These are phyloP conservation scores for Ormyrus pomaceus DNA, from an alignment of 2,888 invertebrate species.

Conservation along the genomic window DNA sequence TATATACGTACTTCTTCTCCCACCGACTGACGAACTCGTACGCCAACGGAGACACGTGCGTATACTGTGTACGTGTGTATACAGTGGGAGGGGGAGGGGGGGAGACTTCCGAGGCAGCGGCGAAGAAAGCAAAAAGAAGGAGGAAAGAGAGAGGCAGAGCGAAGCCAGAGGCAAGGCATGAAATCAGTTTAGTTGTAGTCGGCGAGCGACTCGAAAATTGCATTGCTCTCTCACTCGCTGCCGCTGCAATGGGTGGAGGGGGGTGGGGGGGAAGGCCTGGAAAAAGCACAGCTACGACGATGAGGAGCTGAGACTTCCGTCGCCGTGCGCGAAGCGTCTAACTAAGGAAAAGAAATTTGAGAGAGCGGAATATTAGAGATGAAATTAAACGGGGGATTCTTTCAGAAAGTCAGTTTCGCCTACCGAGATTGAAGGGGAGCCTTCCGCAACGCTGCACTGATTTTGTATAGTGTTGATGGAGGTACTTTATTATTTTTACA, in stretches of 20 bases:
- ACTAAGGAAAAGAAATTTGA: constrained; percentile 25
- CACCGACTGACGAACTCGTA: not conserved
- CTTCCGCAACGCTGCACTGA: not conserved
- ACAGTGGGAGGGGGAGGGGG: not conserved
- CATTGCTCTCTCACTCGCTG: constrained; percentile 55
- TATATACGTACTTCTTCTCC: not conserved
- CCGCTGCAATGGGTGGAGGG: not conserved
- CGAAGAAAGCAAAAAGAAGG: not conserved
- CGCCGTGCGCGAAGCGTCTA: not conserved
- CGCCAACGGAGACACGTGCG: not conserved
- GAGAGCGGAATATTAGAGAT: constrained; percentile 49
- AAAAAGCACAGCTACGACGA: no score
- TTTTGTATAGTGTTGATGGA: not conserved
- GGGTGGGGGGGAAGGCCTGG: not conserved
- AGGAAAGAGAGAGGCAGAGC: constrained; percentile 14
- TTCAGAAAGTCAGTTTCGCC: not conserved
- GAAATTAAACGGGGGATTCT: constrained; percentile 41
- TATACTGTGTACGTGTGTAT: not conserved
- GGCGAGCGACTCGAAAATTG: constrained; percentile 62
- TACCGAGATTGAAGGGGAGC: constrained; percentile 15
- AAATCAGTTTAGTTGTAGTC: constrained; percentile 66
- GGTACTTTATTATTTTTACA: not conserved
- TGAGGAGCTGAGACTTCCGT: no score
- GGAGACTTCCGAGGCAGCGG: not conserved
- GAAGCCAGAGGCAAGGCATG: constrained; percentile 56